A percentile compares a stretch with the other conserved stretches of the same genome.
Evolutionary conservation across 2,797 vertebrate genomes (phyloP).

Genomic region (Apogon talboti): DNA sequence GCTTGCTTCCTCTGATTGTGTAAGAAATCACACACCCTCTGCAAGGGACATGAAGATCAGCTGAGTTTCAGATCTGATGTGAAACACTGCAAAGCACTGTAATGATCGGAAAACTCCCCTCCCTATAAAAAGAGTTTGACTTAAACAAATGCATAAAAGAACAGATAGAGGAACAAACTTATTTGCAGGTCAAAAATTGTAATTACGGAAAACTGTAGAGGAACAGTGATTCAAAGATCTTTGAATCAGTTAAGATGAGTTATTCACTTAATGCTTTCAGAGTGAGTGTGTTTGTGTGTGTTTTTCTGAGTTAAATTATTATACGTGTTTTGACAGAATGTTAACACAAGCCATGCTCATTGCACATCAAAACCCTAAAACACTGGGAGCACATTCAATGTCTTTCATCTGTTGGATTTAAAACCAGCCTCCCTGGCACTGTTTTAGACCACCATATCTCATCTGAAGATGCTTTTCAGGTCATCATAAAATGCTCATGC

Average conservation of each 20-base stretch:
- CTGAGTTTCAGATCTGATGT: slow-evolving; percentile 35
- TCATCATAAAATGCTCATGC: slow-evolving; percentile 31
- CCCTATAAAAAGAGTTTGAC: neutral
- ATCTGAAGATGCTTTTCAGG: slow-evolving; percentile 39
- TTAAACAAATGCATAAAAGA: no score
- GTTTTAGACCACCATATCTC: slow-evolving; percentile 28
- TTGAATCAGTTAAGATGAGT: slow-evolving; percentile 1
- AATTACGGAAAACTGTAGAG: no score
- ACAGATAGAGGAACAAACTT: no score
- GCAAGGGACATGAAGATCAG: slow-evolving; percentile 45
- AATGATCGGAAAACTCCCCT: neutral
- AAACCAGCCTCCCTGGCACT: slow-evolving; percentile 21
- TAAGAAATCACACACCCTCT: slow-evolving; percentile 69
- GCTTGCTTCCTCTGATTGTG: slow-evolving; percentile 75
- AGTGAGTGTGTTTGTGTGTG: slow-evolving; percentile 5
- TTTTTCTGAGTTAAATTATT: neutral
- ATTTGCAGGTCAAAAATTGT: no score
- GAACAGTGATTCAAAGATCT: neutral
- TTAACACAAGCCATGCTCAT: slow-evolving; percentile 5
- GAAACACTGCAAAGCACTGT: slow-evolving; percentile 37
- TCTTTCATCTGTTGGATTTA: slow-evolving; percentile 11
- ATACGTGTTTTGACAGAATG: neutral
- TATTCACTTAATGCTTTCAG: slow-evolving; percentile 9
- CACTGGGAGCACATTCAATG: neutral
- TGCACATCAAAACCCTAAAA: slow-evolving; percentile 2